Evolutionary conservation across 1,140 invertebrate genomes (phyloP), one percentile per base, ranked within the genome.

Genomic region (Megalopta genalis): DNA sequence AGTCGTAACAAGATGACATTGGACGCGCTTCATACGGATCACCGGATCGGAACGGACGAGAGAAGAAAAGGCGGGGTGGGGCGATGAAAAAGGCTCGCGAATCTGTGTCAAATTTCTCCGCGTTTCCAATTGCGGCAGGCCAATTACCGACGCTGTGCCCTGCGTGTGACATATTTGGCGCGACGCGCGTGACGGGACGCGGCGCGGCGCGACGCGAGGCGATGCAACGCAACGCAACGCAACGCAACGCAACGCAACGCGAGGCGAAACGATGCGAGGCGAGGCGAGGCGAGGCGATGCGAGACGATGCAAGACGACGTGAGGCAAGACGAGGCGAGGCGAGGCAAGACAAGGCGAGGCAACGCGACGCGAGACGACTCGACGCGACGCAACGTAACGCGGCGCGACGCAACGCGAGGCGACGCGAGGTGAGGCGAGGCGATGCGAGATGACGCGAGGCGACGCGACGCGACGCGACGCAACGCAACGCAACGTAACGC

Each of bases 21-120:
- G 73, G 49, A 66, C 52, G 62, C 62, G 32, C 60, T 62, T 18
- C 23, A 21, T 57, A 63, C 49, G 60, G 32, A 32, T 4, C 32
- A 32, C 32, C 32, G 32, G 32, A 32, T 32, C 32, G 32, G 60
- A 12, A 12, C 10, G 42, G 60, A 37, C 21, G n/a, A 46, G n/a
- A 66, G 14, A 46, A 60, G 14, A 60, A 71, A 60, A 60, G 12
- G n/a, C 54, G 49, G 49, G 21, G 27, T 39, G 8, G 18, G 4
- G 32, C 1, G 32, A 2, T 4, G 1, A 52, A 25, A 71, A 70
- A 70, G 42, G n/a, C 54, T 23, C 18, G 59, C 67, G 46, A 83
- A 83, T 83, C 65, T 83, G 67, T 83, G 78, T 81, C 81, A 80
- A 81, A 83, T 81, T 62, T 83, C 78, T 69, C 65, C 39, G n/a